Evolutionary conservation across 2,797 vertebrate species (phyloP).

Genomic region (Pangasius sanitwongsei): DNA sequence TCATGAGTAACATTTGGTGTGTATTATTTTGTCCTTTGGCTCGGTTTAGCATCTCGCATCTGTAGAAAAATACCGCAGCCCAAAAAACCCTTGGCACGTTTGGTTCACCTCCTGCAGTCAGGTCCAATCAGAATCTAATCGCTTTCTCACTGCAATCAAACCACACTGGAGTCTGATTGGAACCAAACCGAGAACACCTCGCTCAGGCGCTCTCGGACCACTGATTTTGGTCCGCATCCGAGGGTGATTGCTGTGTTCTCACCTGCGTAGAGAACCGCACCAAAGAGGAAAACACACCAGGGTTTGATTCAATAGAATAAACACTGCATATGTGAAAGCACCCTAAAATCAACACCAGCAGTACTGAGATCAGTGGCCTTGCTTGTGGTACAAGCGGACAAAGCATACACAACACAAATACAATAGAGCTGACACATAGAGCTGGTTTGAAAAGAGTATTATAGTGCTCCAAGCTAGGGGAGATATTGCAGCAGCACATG

Average conservation of each 20-base stretch:
- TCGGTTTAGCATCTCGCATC: background rate
- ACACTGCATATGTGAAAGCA: background rate
- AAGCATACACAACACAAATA: background rate
- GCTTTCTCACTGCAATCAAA: background rate
- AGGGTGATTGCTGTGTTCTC: constrained; percentile 2
- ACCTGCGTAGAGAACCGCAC: background rate
- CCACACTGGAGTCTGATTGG: background rate
- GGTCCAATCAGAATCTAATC: background rate
- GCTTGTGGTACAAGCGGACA: background rate
- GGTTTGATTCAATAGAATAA: background rate
- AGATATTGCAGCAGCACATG: background rate
- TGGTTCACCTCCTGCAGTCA: background rate
- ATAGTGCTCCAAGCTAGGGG: background rate
- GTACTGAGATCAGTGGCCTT: background rate
- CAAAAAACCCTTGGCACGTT: background rate
- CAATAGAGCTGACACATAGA: background rate
- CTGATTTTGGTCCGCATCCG: background rate
- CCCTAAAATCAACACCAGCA: background rate
- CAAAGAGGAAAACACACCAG: background rate
- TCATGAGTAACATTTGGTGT: background rate
- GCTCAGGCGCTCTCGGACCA: background rate
- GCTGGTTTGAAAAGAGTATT: background rate
- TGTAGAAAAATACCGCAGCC: background rate
- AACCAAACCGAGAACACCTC: background rate
- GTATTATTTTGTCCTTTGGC: background rate